Base-by-base conservation (phyloP, 2,797 vertebrate genomes). In the Tapera naevia region DNA sequence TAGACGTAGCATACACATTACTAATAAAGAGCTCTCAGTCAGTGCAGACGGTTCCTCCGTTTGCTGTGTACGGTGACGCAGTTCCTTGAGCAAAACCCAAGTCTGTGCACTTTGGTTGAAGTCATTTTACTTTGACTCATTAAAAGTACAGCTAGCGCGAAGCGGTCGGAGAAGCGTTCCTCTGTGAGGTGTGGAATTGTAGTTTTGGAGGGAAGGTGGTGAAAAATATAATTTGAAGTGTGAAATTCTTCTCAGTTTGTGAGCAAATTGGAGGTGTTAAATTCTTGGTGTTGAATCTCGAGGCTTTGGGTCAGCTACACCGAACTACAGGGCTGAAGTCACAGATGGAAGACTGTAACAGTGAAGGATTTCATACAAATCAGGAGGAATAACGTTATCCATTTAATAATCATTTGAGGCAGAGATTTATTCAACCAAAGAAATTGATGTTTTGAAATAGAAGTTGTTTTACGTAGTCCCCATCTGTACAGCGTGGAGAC, bases 191-290 rank as follows among this genome's bases (percentile, higher is more conserved):
- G 9, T 17, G 5, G 57, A 51, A 17, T 45, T 53, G 69, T 75
- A 17, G 2, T 80, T 92, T 94, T 39, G 24, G 82, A 86, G 43
- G 33, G 66, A 64, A 86, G 51, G 90, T 79, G 86, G 81, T 41
- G 39, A 88, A 76, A 33, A 15, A 25, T 5, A 5, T 27, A 6
- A 39, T 91, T 78, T 35, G 45, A 94, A 65, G 89, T 74, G 94
- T 85, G 93, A 90, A 84, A 46, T 88, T 84, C 13, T 41, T 43
- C 23, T 54, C 2, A 0, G 71, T 89, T 83, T 9, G 37, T 46
- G 66, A 88, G 76, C 62, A 86, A 81, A 92, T 96, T 11, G 5
- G 60, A 96, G 88, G 96, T 80, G 94, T 93, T 64, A 82, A 56
- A 90, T 93, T 58, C 70, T 45, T 32, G 1, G 48, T 84, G 70